phyloP scores from a whole-genome alignment of 2,113 vertebrate genomes.

The Ptyas mucosa region DNA sequence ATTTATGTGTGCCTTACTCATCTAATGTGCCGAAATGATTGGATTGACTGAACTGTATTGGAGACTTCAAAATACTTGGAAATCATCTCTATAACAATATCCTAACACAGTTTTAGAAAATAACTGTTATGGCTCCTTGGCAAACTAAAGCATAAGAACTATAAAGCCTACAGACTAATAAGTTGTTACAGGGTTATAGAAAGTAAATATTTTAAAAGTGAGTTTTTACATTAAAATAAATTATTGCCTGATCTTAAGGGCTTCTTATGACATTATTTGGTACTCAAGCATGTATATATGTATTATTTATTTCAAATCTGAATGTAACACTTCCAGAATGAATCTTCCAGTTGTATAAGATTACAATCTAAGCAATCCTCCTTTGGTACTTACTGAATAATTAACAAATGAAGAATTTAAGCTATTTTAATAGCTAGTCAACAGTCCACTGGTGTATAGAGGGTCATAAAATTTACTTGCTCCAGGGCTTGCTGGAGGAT shows the following conservation, averaged over 20 bases:
- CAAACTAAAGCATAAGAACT: constrained; percentile 11
- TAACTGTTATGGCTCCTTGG: background rate
- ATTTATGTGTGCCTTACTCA: background rate
- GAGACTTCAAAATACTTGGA: background rate
- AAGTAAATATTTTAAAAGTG: constrained; percentile 23
- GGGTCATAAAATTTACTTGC: background rate
- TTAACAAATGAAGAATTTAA: background rate
- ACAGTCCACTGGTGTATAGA: background rate
- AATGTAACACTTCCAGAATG: background rate
- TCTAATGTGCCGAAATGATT: background rate
- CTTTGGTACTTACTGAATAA: background rate
- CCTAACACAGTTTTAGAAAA: constrained; percentile 18
- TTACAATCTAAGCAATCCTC: background rate
- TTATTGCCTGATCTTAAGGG: background rate
- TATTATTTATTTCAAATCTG: background rate
- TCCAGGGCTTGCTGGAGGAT: background rate
- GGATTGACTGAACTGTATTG: background rate
- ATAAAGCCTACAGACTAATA: background rate
- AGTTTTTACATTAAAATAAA: background rate
- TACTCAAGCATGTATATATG: background rate
- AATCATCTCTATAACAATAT: background rate
- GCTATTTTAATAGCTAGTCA: background rate
- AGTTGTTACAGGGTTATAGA: background rate
- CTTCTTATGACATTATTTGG: background rate
- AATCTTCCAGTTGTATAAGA: background rate